These are phyloP conservation scores for Australoheros facetus DNA, from an alignment of 2,797 vertebrate species.

Conservation along the genomic window DNA sequence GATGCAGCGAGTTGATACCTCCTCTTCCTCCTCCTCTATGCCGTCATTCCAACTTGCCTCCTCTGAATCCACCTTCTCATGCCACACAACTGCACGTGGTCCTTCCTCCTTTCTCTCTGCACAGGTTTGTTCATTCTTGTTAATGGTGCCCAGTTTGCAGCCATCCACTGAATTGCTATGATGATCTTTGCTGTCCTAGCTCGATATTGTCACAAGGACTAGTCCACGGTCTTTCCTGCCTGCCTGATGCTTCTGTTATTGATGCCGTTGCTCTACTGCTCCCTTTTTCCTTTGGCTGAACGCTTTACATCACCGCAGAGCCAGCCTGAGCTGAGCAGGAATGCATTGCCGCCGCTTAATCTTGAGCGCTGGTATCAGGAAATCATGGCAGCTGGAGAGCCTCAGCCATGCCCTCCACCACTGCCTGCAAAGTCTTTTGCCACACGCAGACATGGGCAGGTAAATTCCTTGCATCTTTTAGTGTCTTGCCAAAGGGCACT, in stretches of 20 bases:
- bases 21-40: conserved; percentile 73
- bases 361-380: conserved; percentile 95
- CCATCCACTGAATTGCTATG: neutral
- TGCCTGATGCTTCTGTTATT: conserved; percentile 46
- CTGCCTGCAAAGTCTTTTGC: conserved; percentile 92
- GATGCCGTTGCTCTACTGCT: conserved; percentile 43
- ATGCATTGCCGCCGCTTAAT: conserved; percentile 84
- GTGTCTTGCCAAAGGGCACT: neutral
- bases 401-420: conserved; percentile 88
- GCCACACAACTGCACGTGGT: conserved; percentile 75
- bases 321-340: conserved; percentile 77
- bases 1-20: conserved; percentile 69
- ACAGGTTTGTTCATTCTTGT: conserved; percentile 83
- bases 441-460: conserved; percentile 88
- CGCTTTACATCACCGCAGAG: conserved; percentile 67
- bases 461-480: conserved; percentile 68
- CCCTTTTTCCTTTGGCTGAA: conserved; percentile 41
- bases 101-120: conserved; percentile 80
- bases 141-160: neutral
- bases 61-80: conserved; percentile 70
- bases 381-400: conserved; percentile 88
- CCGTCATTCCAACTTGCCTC: conserved; percentile 77
- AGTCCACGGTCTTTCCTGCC: conserved; percentile 50
- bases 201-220: conserved; percentile 11
- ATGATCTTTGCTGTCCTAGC: neutral